A percentile compares a stretch with the other conserved stretches of the same genome.
Evolutionary conservation across 2,113 vertebrate genomes (phyloP).

Genomic region (Marmota monax): DNA sequence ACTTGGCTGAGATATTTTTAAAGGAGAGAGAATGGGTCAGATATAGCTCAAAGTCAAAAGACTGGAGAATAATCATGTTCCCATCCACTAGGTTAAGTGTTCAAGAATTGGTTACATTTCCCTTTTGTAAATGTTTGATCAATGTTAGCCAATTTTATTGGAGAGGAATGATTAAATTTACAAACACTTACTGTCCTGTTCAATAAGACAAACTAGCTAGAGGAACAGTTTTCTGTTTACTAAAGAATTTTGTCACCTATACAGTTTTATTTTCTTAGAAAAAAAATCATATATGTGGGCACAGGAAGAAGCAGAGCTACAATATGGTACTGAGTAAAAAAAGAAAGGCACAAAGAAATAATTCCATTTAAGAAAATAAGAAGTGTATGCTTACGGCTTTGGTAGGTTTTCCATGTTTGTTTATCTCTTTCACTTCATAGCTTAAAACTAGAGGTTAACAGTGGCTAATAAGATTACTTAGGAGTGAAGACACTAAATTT

Average conservation of each 20-base stretch:
- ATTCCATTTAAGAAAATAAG: conserved; percentile 3
- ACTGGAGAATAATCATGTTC: neutral
- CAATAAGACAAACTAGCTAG: neutral
- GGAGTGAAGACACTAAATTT: neutral
- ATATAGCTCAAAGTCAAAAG: neutral
- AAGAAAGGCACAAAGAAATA: neutral
- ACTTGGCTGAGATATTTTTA: neutral
- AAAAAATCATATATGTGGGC: neutral
- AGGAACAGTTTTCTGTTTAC: neutral
- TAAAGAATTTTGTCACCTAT: neutral
- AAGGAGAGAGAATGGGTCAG: neutral
- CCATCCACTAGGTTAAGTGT: neutral
- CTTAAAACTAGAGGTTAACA: conserved; percentile 28
- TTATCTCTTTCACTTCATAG: neutral
- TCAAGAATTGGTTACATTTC: neutral
- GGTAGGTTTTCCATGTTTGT: neutral
- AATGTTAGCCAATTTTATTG: neutral
- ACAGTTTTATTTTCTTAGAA: neutral
- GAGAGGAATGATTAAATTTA: neutral
- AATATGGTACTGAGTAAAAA: neutral
- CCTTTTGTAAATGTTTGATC: neutral
- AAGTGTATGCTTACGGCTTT: neutral
- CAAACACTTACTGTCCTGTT: neutral
- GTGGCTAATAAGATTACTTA: neutral
- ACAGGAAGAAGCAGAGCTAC: neutral